Evolutionary conservation across 2,113 vertebrate genomes (phyloP).

Genomic region (Cnemophilus loriae): DNA sequence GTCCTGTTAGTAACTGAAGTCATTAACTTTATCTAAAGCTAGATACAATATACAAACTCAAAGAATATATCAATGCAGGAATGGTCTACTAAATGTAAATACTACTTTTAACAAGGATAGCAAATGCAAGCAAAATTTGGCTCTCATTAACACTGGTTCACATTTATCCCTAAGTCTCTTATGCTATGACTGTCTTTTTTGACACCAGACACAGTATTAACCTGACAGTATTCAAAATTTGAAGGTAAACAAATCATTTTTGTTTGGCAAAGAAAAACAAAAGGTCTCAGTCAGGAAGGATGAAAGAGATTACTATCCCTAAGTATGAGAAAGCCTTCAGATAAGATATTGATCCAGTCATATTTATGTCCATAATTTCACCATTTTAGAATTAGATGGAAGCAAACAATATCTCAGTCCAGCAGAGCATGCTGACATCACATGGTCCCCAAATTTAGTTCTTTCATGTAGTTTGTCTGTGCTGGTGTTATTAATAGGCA

Average conservation of each 20-base stretch:
- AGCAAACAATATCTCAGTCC: not conserved
- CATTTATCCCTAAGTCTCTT: not conserved
- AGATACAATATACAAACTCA: not conserved
- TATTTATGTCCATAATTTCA: not conserved
- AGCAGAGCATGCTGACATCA: not conserved
- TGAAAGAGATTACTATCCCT: not conserved
- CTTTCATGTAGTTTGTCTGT: constrained; percentile 6
- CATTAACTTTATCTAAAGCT: not conserved
- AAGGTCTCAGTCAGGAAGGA: not conserved
- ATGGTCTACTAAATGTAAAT: not conserved
- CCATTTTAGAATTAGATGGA: not conserved
- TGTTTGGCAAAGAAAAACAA: not conserved
- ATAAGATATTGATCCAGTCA: not conserved
- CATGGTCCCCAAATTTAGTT: not conserved
- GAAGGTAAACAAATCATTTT: not conserved
- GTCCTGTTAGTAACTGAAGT: not conserved
- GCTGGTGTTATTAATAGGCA: constrained; percentile 48
- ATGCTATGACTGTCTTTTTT: not conserved
- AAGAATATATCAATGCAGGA: not conserved
- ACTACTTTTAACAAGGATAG: not conserved
- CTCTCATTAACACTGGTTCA: not conserved
- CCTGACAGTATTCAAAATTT: not conserved
- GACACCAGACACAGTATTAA: not conserved
- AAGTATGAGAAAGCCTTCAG: not conserved
- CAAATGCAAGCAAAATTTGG: not conserved